These are phyloP conservation scores for Leptodactylus fallax DNA, from an alignment of 2,797 vertebrate genomes.

Conservation along the genomic window DNA sequence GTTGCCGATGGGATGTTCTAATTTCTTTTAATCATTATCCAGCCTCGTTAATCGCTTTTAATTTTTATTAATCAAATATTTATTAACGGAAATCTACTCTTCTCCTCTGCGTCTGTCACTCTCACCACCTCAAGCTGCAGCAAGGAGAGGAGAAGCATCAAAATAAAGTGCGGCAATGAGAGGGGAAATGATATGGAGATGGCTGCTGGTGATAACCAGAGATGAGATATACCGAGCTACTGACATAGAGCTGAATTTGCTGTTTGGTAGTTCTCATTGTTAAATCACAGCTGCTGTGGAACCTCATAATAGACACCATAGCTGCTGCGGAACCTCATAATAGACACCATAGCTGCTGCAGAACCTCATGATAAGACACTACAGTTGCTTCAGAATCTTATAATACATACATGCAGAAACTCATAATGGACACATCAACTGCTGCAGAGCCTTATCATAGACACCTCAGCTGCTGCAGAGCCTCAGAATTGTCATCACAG, in stretches of 20 bases:
- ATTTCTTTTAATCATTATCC: constrained; percentile 3
- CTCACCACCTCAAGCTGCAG: neutral
- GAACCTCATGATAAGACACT: neutral
- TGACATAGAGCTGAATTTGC: neutral
- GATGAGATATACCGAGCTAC: neutral
- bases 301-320: neutral
- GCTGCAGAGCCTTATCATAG: neutral
- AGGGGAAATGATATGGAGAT: neutral
- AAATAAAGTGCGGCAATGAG: neutral
- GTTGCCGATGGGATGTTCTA: constrained; percentile 8
- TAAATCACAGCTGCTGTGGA: neutral
- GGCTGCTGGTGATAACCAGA: neutral
- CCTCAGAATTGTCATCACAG: neutral
- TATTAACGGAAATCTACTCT: constrained; percentile 24
- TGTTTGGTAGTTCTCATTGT: neutral
- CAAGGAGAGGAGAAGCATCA: neutral
- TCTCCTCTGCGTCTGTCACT: constrained; percentile 5
- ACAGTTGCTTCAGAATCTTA: neutral
- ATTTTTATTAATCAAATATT: constrained; percentile 49
- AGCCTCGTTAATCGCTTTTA: constrained; percentile 18
- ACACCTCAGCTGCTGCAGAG: neutral
- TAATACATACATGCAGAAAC: neutral
- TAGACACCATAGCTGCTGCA: neutral
- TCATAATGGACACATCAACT: neutral
- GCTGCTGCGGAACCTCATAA: neutral